phyloP scores from a whole-genome alignment of 1,140 invertebrate species.

The Drosophila repleta region DNA sequence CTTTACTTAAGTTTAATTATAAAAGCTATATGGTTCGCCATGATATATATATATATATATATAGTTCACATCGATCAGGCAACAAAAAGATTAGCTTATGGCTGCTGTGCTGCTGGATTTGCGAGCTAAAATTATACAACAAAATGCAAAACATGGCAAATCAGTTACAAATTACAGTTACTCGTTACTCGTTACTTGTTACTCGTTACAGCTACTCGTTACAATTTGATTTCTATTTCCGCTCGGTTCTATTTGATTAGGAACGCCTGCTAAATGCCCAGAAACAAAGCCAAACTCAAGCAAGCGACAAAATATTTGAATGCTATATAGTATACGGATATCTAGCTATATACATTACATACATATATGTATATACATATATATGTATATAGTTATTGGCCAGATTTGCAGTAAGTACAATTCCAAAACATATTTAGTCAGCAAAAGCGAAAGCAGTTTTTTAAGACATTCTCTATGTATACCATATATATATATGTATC shows the following conservation, averaged over 20 bases:
- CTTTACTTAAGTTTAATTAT: neutral
- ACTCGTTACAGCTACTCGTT: constrained; percentile 2
- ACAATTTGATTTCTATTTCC: constrained; percentile 19
- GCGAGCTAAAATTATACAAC: constrained; percentile 35
- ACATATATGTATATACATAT: constrained; percentile 9
- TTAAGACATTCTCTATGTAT: constrained; percentile 29
- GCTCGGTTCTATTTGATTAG: constrained; percentile 34
- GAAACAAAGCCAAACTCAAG: neutral
- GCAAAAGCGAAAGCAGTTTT: constrained; percentile 44
- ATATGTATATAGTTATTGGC: constrained; percentile 33
- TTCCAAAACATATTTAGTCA: constrained; percentile 45
- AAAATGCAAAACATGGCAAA: constrained; percentile 43
- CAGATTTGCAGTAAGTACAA: constrained; percentile 48
- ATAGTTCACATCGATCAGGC: constrained; percentile 1
- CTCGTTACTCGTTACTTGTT: constrained; percentile 17
- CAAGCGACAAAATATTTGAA: constrained; percentile 29
- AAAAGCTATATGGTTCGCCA: neutral
- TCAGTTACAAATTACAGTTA: constrained; percentile 36
- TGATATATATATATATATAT: neutral
- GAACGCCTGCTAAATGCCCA: constrained; percentile 54
- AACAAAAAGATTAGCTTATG: constrained; percentile 8
- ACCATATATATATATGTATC: constrained; percentile 6
- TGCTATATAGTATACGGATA: constrained; percentile 27
- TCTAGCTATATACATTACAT: neutral
- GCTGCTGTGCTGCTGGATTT: neutral